Evolutionary conservation across 2,797 vertebrate genomes (phyloP).

Genomic region (Tenualosa ilisha): DNA sequence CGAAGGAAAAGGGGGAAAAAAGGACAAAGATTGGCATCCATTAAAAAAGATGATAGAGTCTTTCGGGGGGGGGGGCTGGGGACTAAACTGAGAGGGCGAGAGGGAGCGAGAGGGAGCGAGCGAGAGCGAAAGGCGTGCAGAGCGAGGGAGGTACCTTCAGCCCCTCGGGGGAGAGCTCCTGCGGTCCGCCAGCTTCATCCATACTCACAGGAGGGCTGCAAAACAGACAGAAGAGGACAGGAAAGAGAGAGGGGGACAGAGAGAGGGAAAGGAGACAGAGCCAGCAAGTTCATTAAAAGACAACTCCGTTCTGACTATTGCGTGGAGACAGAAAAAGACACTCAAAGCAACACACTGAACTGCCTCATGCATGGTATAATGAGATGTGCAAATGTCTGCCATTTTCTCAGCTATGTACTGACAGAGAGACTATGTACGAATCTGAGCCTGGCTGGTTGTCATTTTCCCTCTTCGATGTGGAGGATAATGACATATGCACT

Average conservation of each 20-base stretch:
- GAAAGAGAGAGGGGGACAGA: slow-evolving; percentile 33
- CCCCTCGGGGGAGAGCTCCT: slow-evolving; percentile 69
- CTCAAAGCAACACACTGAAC: neutral
- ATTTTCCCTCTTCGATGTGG: neutral
- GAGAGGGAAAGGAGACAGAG: slow-evolving; percentile 30
- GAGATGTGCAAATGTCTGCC: neutral
- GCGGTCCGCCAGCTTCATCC: slow-evolving; percentile 77
- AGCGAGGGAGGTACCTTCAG: slow-evolving; percentile 78
- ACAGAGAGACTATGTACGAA: neutral
- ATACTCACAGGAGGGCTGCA: slow-evolving; percentile 77
- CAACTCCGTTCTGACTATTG: neutral
- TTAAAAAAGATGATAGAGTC: slow-evolving; percentile 6
- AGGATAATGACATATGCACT: slow-evolving; percentile 4
- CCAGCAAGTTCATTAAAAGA: slow-evolving; percentile 19
- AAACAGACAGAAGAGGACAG: neutral
- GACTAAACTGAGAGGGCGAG: neutral
- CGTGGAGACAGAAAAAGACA: neutral
- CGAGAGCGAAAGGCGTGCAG: neutral
- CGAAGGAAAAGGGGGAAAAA: neutral
- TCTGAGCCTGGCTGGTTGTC: neutral
- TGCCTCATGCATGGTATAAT: neutral
- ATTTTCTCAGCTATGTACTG: neutral
- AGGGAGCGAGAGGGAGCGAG: neutral
- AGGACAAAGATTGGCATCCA: slow-evolving; percentile 18
- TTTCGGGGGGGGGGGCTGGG: neutral